Conservation (phyloP, 2,888 invertebrate species). For the Cantharis flavilabris region DNA sequence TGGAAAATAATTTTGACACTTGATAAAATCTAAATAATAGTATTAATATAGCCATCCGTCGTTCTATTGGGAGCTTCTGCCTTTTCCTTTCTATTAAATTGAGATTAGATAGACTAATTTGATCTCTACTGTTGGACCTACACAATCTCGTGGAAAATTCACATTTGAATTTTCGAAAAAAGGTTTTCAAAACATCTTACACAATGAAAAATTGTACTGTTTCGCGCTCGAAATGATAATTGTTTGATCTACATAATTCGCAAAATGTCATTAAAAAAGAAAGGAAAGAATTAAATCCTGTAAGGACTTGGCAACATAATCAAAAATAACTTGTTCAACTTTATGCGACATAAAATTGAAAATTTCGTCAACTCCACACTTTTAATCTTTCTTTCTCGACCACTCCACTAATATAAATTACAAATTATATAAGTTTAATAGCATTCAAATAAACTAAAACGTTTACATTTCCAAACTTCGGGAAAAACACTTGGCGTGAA, state of each 20-base stretch:
- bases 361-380: background rate
- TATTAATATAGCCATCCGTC: background rate
- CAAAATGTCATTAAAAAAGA: background rate
- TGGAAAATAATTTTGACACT: background rate
- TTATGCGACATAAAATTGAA: background rate
- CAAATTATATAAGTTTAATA: background rate
- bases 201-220: background rate
- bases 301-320: background rate
- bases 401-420: background rate
- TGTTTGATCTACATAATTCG: background rate
- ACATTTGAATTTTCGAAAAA: background rate
- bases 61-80: background rate
- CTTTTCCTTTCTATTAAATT: background rate
- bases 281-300: background rate
- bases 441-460: background rate
- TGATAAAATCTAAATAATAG: background rate
- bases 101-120: conserved; percentile 9
- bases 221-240: background rate
- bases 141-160: conserved; percentile 1
- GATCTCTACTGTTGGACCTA: conserved; percentile 10
- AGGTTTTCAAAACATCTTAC: background rate
- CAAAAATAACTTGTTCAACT: background rate
- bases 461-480: background rate
- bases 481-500: background rate
- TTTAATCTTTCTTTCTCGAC: background rate